These are phyloP conservation scores for Drosophila lacicola DNA, from an alignment of 2,888 invertebrate genomes.

Conservation along the genomic window DNA sequence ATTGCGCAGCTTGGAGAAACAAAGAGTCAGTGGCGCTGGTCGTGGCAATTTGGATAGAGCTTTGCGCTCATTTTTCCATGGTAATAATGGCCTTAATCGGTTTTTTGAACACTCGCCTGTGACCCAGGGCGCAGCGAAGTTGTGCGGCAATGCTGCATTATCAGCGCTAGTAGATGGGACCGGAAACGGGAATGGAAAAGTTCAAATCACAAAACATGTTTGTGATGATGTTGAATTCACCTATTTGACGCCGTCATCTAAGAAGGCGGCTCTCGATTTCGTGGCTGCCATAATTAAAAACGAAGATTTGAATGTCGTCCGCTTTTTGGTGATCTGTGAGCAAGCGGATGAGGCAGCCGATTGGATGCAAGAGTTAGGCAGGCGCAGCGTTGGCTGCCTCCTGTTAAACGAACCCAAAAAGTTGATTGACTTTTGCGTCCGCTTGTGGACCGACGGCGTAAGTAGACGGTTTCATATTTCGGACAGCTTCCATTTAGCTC, in stretches of 20 bases:
- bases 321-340: constrained; percentile 35
- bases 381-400: constrained; percentile 33
- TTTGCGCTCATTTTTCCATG: neutral
- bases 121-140: neutral
- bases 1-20: neutral
- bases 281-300: constrained; percentile 15
- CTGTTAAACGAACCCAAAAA: constrained; percentile 8
- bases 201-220: neutral
- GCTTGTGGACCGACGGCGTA: constrained; percentile 24
- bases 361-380: constrained; percentile 25
- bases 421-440: neutral
- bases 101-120: neutral
- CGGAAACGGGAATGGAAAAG: neutral
- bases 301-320: constrained; percentile 26
- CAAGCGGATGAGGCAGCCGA: constrained; percentile 13
- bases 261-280: neutral
- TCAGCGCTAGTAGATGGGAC: neutral
- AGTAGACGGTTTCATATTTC: constrained; percentile 2
- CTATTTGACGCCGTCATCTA: constrained; percentile 17
- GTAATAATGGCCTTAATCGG: neutral
- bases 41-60: neutral
- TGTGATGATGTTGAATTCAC: constrained; percentile 22
- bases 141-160: neutral
- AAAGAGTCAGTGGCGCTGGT: neutral
- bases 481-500: neutral